Percentiles rank a stretch among this genome's conserved stretches.
Evolutionary conservation across 2,113 vertebrate species (phyloP).

Genomic region (Cygnus atratus): DNA sequence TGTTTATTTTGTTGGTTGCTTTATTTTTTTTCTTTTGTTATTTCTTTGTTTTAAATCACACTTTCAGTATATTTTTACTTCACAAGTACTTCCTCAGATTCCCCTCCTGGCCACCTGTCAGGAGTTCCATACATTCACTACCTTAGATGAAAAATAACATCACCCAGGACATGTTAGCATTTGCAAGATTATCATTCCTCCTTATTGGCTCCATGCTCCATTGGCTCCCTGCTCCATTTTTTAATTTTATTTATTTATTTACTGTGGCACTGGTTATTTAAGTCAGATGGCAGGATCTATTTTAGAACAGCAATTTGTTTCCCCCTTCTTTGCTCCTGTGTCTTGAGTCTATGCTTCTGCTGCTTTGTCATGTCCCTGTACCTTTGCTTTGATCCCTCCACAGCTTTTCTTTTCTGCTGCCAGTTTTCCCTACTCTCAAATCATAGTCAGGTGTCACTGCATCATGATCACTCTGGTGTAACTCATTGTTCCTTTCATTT

Average conservation of each 20-base stretch:
- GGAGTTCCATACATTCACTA: not conserved
- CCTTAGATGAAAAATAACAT: not conserved
- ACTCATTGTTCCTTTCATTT: constrained; percentile 15
- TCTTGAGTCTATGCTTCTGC: rapidly evolving
- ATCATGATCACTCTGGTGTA: not conserved
- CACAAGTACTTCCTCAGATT: not conserved
- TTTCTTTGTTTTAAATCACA: not conserved
- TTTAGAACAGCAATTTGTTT: not conserved
- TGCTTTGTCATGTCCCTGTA: not conserved
- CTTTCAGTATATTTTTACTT: not conserved
- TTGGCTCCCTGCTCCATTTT: not conserved
- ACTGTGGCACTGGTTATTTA: not conserved
- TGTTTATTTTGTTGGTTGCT: no score
- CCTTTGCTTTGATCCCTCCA: not conserved
- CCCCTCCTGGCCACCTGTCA: not conserved
- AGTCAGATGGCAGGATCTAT: not conserved
- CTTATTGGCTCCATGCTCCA: not conserved
- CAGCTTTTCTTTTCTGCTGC: not conserved
- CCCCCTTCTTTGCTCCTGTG: not conserved
- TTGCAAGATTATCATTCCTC: not conserved
- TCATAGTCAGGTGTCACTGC: not conserved
- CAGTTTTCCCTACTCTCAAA: not conserved
- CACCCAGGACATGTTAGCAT: not conserved
- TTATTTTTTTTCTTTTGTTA: not conserved
- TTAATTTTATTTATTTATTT: not conserved